Evolutionary conservation across 2,797 vertebrate species (phyloP).

Genomic region (Enteromius fasciolatus): DNA sequence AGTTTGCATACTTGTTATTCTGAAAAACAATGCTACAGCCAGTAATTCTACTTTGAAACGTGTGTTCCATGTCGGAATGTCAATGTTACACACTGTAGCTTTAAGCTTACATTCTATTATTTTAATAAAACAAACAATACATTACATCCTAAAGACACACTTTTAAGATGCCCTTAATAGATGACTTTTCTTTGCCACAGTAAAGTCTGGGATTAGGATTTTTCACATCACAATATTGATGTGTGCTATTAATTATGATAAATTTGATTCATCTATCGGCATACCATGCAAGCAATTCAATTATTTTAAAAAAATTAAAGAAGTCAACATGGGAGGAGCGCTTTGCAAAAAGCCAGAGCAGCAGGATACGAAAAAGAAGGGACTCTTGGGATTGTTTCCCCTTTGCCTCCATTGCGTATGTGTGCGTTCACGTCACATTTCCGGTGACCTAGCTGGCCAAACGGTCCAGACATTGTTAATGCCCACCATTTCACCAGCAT

Average conservation of each 20-base stretch:
- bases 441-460: conserved; percentile 40
- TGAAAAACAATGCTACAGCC: not conserved
- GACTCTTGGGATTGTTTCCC: conserved; percentile 39
- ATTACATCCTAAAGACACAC: not conserved
- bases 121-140: not conserved
- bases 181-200: not conserved
- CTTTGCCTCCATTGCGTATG: conserved; percentile 31
- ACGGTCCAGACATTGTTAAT: conserved; percentile 46
- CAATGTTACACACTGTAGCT: not conserved
- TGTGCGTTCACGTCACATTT: conserved; percentile 35
- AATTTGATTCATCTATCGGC: not conserved
- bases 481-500: conserved; percentile 19
- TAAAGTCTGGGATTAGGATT: not conserved
- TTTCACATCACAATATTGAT: not conserved
- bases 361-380: conserved; percentile 23
- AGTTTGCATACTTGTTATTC: too few species aligned
- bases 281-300: not conserved
- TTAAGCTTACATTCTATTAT: not conserved
- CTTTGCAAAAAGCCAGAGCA: conserved; percentile 14
- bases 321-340: not conserved
- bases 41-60: not conserved
- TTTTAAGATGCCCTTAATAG: not conserved
- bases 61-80: not conserved
- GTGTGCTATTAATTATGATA: not conserved
- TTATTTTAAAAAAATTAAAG: not conserved